Evolutionary conservation across 2,888 invertebrate species (phyloP).

Genomic region (Rhyacophila evoluta): DNA sequence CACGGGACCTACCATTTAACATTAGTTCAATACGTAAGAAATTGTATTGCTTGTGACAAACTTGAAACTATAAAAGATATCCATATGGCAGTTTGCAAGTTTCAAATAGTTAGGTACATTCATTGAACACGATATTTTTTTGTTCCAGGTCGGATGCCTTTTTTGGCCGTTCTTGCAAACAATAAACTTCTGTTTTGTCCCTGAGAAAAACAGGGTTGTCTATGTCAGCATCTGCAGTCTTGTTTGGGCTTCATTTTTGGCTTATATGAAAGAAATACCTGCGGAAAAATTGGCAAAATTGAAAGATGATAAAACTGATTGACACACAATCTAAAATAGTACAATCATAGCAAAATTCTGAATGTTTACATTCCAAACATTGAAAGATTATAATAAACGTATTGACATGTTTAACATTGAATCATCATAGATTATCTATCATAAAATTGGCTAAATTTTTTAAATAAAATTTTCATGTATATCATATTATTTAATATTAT

Average conservation of each 20-base stretch:
- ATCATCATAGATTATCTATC: no score
- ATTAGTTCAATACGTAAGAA: no score
- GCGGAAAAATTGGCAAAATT: conserved; percentile 29
- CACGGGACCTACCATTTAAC: no score
- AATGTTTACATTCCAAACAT: conserved; percentile 28
- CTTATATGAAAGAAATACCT: conserved; percentile 77
- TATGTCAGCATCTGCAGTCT: conserved; percentile 81
- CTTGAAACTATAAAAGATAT: no score
- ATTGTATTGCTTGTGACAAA: no score
- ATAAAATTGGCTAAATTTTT: no score
- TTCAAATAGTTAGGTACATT: no score
- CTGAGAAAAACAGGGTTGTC: conserved; percentile 79
- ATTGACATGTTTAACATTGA: no score
- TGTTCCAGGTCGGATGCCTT: conserved; percentile 73
- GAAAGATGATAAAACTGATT: not conserved
- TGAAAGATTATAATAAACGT: not conserved
- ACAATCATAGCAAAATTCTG: not conserved
- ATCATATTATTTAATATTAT: no score
- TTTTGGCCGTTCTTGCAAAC: conserved; percentile 82
- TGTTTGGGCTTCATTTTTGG: conserved; percentile 81
- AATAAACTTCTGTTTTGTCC: conserved; percentile 77
- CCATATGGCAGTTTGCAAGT: no score
- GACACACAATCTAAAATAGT: not conserved
- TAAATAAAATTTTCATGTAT: no score
- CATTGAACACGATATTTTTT: not conserved